Evolutionary conservation across 2,888 invertebrate genomes (phyloP), one percentile per base, ranked within the genome.

Genomic region (Chloroclystis v-ata): DNA sequence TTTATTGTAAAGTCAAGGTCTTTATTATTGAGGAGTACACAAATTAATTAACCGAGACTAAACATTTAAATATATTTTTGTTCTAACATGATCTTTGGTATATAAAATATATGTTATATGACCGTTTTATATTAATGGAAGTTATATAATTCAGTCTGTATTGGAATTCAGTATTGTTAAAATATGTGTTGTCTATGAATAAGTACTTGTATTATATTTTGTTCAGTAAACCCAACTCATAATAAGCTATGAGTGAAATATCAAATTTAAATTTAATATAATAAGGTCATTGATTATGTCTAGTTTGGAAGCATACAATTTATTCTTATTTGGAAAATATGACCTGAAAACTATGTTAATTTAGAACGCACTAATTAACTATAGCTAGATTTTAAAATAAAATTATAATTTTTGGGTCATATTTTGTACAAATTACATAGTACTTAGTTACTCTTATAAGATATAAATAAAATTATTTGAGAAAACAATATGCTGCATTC

Each of bases 41-140:
- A 29, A 28, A 39, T 28, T 39, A 39, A 16, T 20, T 6, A 28
- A 29, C 16, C 9, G 14, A 4, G 20, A 13, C 28, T 29, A 16
- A 24, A 42, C 63, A 71, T 69, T 73, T 72, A 72, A 75, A 77
- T 78, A 79, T 76, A 75, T 67, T 68, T 33, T 78, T 78, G 77
- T 79, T 82, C 75, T 79, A 78, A 79, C 65, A 69, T 72, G 69
- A 72, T 82, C 82, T 82, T 82, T 82, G 82, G 82, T 80, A 78
- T 79, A 79, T 75, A 81, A 79, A 81, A 80, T 79, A 81, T 77
- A 76, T 75, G 76, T 71, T 78, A 71, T 78, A 81, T 80, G 81
- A 80, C 80, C 78, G 74, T 75, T 66, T 60, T 65, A 71, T 56
- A 69, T 71, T 67, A 69, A 67, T 80, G 78, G 75, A 80, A 79